Conservation (phyloP, 2,113 vertebrate species). For the Sapajus apella region DNA sequence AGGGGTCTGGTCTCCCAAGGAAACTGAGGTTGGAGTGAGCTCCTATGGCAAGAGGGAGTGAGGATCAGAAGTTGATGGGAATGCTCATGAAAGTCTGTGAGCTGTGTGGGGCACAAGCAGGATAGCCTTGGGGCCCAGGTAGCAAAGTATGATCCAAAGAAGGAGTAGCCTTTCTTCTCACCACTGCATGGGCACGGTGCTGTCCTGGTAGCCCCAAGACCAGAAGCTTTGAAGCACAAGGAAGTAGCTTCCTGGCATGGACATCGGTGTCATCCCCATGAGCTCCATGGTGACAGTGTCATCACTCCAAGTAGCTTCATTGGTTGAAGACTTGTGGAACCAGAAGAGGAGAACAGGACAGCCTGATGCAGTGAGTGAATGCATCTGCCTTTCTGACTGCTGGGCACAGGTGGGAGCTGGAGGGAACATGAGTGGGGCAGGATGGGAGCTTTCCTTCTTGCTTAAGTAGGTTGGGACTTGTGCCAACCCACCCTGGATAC, state of each 20-base stretch:
- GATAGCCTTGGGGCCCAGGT: background rate
- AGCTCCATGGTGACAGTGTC: background rate
- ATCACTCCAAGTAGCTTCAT: background rate
- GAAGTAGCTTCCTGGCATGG: background rate
- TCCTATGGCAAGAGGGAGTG: background rate
- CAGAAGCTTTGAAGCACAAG: background rate
- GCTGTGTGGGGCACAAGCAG: background rate
- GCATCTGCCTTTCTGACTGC: background rate
- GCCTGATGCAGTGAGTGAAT: background rate
- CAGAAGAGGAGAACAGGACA: background rate
- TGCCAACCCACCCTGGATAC: no score
- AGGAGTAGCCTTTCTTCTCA: background rate
- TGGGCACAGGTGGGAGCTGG: background rate
- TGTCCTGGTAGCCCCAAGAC: background rate
- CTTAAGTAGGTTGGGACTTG: background rate
- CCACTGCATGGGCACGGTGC: fast-evolving
- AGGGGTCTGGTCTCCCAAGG: background rate
- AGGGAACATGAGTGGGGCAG: fast-evolving
- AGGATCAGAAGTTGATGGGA: background rate
- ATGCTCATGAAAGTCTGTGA: fast-evolving
- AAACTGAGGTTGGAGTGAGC: background rate
- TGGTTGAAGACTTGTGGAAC: background rate
- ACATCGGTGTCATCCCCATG: background rate
- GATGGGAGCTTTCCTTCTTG: background rate
- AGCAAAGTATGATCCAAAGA: background rate